A percentile compares a stretch with the other conserved stretches of the same genome.
Conservation (phyloP, 2,797 vertebrate species). For the Ficedula albicollis region DNA sequence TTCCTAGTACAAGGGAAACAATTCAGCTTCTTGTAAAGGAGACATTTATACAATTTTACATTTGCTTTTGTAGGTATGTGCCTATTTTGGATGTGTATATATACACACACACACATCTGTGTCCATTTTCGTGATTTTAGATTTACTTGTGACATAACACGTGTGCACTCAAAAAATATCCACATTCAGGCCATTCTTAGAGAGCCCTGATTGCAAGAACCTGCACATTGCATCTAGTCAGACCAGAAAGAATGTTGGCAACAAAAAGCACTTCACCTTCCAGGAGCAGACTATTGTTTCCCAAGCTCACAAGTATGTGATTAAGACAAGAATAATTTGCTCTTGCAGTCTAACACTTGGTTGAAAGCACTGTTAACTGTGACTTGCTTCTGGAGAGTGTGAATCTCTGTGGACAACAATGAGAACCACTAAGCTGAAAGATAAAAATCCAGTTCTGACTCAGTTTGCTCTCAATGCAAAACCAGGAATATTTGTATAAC, state of each 20-base stretch:
- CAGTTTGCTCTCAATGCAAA: neutral
- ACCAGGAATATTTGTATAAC: neutral
- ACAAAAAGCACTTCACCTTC: neutral
- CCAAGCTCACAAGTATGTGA: neutral
- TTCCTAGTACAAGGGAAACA: neutral
- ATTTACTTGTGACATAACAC: fast-evolving
- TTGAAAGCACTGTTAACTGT: neutral
- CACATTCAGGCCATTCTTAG: neutral
- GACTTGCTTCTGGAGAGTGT: neutral
- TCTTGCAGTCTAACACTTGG: neutral
- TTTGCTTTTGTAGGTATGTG: neutral
- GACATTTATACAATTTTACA: neutral
- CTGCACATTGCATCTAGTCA: neutral
- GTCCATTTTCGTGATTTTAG: neutral
- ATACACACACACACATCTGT: fast-evolving
- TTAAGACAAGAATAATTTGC: neutral
- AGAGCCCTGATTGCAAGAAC: neutral
- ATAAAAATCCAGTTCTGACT: neutral
- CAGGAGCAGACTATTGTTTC: neutral
- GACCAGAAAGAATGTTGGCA: neutral
- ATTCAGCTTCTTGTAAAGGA: neutral
- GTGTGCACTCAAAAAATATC: neutral
- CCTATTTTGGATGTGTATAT: neutral
- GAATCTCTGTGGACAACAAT: neutral
- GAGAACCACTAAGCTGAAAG: neutral